Base-by-base conservation (phyloP, 2,888 invertebrate species). In the Polymixis flavicincta region DNA sequence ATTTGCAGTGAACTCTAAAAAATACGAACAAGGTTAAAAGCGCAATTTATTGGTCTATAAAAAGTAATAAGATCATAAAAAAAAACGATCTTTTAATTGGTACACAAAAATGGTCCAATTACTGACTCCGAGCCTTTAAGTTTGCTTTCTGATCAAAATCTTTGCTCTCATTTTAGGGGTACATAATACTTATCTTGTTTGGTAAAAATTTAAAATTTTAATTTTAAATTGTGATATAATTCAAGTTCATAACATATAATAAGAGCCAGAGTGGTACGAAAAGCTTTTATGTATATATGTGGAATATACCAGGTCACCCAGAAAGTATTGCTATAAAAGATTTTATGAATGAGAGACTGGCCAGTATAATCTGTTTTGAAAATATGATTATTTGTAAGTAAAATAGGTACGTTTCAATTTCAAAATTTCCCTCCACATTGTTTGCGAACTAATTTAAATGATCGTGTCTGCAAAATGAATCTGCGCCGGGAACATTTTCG, bases 71-170 rank as follows among this genome's bases (percentile, higher is more conserved):
- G 71, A 59, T 61, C 65, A 78, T 77, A 80, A 80, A 82, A n/a
- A n/a, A 83, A 77, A 69, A 76, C 74, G 71, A 83, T 82, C 50
- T 78, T 85, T 83, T 82, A 83, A 87, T 88, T 87, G 80, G 55
- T 52, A 63, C 68, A 69, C 76, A 65, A 76, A 83, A 79, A 74
- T 72, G 59, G 67, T 73, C 65, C 75, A 82, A 82, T 83, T 84
- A 87, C n/a, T 22, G 28, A 37, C 55, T 32, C 37, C 37, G n/a
- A 54, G 22, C 60, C 48, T 70, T 57, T 61, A 19, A 57, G 32
- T 28, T 72, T 70, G 32, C 42, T 54, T 71, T 76, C 14, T 32
- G 69, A 72, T 71, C 19, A 67, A 57, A 42, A 65, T 59, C 48
- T 70, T 60, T 37, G 57, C 25, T 54, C 32, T 28, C 9, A 48